These are phyloP conservation scores for Epirrhoe alternata DNA, from an alignment of 2,888 invertebrate species.

Conservation along the genomic window DNA sequence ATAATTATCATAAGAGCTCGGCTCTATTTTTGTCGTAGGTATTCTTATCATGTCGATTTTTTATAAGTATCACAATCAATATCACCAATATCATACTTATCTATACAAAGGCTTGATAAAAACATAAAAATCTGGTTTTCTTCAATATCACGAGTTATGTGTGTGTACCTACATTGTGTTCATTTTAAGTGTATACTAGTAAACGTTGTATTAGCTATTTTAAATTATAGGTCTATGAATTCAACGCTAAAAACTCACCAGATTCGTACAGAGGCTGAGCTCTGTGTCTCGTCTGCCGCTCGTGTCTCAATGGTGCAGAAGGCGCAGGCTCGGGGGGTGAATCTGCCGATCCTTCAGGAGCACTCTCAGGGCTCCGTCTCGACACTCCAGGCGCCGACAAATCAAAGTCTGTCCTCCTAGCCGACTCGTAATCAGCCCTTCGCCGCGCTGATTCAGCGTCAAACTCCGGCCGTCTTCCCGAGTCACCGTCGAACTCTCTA, in stretches of 20 bases:
- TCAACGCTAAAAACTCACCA: constrained; percentile 58
- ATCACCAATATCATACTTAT: not conserved
- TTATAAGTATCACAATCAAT: not conserved
- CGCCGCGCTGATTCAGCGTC: constrained; percentile 77
- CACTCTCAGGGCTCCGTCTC: constrained; percentile 77
- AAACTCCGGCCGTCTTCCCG: constrained; percentile 71
- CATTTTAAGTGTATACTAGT: too few species aligned
- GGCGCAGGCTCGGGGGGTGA: constrained; percentile 83
- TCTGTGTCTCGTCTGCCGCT: constrained; percentile 70
- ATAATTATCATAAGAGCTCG: not conserved
- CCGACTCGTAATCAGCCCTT: constrained; percentile 80
- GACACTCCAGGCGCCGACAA: constrained; percentile 76
- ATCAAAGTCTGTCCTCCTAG: constrained; percentile 79
- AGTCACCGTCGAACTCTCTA: constrained; percentile 74
- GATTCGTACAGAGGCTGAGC: constrained; percentile 82
- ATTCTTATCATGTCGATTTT: not conserved
- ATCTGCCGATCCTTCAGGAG: constrained; percentile 76
- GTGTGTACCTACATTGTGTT: too few species aligned
- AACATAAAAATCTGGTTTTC: too few species aligned
- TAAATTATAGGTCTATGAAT: too few species aligned
- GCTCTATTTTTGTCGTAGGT: not conserved
- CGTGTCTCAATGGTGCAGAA: constrained; percentile 74
- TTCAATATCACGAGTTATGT: too few species aligned
- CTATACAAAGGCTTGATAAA: not conserved
- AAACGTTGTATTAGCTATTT: too few species aligned